Conservation (phyloP, 2,113 vertebrate species). For the Scortum barcoo region DNA sequence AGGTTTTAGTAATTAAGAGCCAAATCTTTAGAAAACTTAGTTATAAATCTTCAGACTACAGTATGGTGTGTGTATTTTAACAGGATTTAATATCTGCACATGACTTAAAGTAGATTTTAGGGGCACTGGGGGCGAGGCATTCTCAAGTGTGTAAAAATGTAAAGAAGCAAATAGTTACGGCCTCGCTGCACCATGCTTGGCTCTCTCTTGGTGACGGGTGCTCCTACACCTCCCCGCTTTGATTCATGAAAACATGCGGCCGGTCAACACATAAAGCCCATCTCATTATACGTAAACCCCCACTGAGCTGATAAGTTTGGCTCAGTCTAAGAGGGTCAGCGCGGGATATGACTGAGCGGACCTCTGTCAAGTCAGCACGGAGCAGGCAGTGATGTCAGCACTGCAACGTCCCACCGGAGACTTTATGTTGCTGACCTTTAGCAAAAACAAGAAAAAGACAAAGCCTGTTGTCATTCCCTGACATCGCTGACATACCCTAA, state of each 20-base stretch:
- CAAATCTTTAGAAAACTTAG: background rate
- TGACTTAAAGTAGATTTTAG: background rate
- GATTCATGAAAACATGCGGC: conserved; percentile 35
- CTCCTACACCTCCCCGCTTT: background rate
- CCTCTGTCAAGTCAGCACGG: conserved; percentile 29
- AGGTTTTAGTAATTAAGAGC: background rate
- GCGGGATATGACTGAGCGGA: background rate
- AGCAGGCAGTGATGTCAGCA: conserved; percentile 55
- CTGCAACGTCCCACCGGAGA: conserved; percentile 31
- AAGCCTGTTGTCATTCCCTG: conserved; percentile 11
- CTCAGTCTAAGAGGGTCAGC: conserved; percentile 40
- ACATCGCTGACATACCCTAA: conserved; percentile 2
- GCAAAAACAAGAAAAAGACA: conserved; percentile 15
- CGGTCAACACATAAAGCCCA: conserved; percentile 26
- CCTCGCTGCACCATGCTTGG: background rate
- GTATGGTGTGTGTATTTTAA: background rate
- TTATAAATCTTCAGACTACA: background rate
- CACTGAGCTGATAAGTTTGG: conserved; percentile 46
- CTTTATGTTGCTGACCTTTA: conserved; percentile 39
- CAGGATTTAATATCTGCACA: background rate
- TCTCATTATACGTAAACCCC: conserved; percentile 41
- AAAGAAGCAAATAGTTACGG: conserved; percentile 2
- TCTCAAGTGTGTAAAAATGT: conserved; percentile 10
- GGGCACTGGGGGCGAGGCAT: background rate
- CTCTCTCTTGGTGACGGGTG: background rate